These are phyloP conservation scores for Lapara coniferarum DNA, from an alignment of 2,888 invertebrate genomes.

Conservation along the genomic window DNA sequence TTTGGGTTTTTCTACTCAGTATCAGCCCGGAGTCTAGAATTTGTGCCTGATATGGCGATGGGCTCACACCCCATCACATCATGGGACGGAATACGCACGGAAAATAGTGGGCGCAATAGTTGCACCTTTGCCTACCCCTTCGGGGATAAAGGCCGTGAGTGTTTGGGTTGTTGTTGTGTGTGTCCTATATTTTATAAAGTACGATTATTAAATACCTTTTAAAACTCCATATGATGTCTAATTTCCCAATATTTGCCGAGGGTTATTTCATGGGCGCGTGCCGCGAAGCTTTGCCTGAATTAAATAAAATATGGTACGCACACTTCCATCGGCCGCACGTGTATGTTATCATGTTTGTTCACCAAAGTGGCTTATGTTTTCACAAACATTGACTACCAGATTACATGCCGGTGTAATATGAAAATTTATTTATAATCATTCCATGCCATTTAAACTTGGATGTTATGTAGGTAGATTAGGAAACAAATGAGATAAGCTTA, in stretches of 20 bases:
- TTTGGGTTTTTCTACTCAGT: no score
- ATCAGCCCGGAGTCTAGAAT: no score
- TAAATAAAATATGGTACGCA: slow-evolving; percentile 10
- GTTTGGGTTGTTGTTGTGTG: no score
- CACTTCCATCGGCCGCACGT: slow-evolving; percentile 4
- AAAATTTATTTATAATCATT: slow-evolving; percentile 27
- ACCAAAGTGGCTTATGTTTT: slow-evolving; percentile 21
- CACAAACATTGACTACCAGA: slow-evolving; percentile 17
- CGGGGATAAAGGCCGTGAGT: no score
- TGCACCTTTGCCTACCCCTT: no score
- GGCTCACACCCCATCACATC: no score
- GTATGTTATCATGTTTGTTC: slow-evolving; percentile 20
- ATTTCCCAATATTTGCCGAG: background rate
- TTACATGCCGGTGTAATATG: slow-evolving; percentile 1
- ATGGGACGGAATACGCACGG: no score
- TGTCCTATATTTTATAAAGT: no score
- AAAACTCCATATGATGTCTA: background rate
- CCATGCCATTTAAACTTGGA: slow-evolving; percentile 29
- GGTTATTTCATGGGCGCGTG: background rate
- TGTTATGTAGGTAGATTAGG: background rate
- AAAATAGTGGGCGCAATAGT: no score
- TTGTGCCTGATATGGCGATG: no score
- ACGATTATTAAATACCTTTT: no score
- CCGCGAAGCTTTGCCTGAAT: background rate
- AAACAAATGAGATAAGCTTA: no score